Base-by-base conservation (phyloP, 2,797 vertebrate genomes). In the Alauda arvensis region DNA sequence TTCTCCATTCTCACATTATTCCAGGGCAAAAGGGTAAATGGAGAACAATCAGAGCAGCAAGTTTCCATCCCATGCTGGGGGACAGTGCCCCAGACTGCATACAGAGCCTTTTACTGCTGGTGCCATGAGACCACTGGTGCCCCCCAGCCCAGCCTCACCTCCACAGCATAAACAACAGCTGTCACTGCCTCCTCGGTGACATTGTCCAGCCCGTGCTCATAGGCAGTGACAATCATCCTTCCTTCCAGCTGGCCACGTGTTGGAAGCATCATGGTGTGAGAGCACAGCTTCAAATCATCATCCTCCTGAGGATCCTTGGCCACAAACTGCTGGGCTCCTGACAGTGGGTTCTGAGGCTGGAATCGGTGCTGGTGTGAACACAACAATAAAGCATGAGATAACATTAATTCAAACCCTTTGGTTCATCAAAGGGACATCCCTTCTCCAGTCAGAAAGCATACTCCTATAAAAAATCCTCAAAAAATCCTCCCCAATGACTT, bases 201-300 rank as follows among this genome's bases (percentile, higher is more conserved):
- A 18, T 99, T 99, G 95, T 99, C 99, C 91, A 99, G 95, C 49
- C 98, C 99, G 1, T 99, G 97, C 94, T 99, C 99, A 12, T 98
- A 99, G 2, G 99, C 99, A 0, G 98, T 98, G 84, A 99, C 98
- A 42, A 99, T 99, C 99, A 99, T 99, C n/a, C 99, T 98, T 46
- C 98, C 99, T 92, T 99, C 99, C 34, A 99, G 96, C 88, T 99
- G 99, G 26, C 98, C 98, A 42, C 98, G 97, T 0, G 98, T 98
- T 68, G 99, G 99, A 71, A 99, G 97, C 92, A 98, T 97, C 97
- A 99, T 98, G 2, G 99, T 99, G 88, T 99, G 99, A 33, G 98
- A 98, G 16, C 99, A 99, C n/a, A 99, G 98, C 61, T 98, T 98
- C 92, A 99, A 89, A 91, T 99, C 99, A 3, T 99, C 99, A 18